A percentile compares a stretch with the other conserved stretches of the same genome.
Conservation (phyloP, 2,113 vertebrate genomes). For the Rhombomys opimus region DNA sequence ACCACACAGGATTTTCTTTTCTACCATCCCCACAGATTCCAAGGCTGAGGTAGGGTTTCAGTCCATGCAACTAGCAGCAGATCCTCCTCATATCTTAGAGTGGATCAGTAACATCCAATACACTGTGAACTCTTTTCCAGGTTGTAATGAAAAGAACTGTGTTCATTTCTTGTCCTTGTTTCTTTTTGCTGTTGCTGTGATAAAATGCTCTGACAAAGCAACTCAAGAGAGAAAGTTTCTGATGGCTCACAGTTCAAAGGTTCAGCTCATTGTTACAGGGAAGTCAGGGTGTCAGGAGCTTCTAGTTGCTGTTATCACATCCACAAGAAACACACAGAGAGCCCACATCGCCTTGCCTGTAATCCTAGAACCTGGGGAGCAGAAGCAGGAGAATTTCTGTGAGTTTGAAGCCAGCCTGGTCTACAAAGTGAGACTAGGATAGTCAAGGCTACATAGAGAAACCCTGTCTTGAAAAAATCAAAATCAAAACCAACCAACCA, state of each 20-base stretch:
- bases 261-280: background rate
- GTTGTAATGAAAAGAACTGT: conserved; percentile 38
- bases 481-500: too few relatives aligned
- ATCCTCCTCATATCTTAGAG: background rate
- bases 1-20: background rate
- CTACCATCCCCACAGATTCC: background rate
- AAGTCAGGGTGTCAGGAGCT: too few relatives aligned
- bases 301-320: background rate
- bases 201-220: background rate
- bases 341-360: too few relatives aligned
- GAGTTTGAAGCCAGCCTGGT: too few relatives aligned
- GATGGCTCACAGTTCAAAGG: background rate
- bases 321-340: background rate
- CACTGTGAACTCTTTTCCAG: background rate
- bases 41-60: background rate
- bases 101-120: background rate
- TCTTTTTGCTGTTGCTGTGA: background rate
- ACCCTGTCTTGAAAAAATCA: too few relatives aligned
- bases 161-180: background rate
- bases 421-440: too few relatives aligned
- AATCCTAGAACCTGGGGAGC: too few relatives aligned
- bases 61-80: background rate
- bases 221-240: background rate
- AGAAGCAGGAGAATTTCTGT: too few relatives aligned
- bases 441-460: too few relatives aligned